These are phyloP conservation scores for Liopterus haemorrhoidalis DNA, from an alignment of 2,888 invertebrate genomes.

Conservation along the genomic window DNA sequence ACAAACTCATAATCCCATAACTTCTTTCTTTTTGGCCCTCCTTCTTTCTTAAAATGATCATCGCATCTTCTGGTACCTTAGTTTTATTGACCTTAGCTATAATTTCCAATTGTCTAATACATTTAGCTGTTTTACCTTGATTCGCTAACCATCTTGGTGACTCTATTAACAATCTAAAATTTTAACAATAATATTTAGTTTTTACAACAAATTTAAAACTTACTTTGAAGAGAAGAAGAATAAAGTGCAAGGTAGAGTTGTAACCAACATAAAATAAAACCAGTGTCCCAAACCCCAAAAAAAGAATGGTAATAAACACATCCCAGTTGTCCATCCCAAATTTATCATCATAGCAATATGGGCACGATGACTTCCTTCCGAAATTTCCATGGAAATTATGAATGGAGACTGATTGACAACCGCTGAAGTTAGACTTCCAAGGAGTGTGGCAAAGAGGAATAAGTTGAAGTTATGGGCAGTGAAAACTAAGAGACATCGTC, in stretches of 20 bases:
- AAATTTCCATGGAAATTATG: constrained; percentile 52
- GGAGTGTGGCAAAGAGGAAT: constrained; percentile 45
- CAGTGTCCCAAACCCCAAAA: constrained; percentile 50
- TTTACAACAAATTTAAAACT: too few species aligned
- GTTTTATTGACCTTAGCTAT: constrained; percentile 54
- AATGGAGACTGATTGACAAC: constrained; percentile 48
- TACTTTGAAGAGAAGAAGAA: constrained; percentile 48
- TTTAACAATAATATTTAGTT: too few species aligned
- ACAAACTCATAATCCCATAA: constrained; percentile 53
- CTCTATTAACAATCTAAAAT: constrained; percentile 54
- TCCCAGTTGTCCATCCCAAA: constrained; percentile 50
- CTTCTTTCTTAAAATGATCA: constrained; percentile 36
- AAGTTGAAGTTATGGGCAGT: constrained; percentile 43
- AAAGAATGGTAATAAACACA: constrained; percentile 48
- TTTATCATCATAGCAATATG: constrained; percentile 49
- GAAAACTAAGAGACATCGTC: constrained; percentile 44
- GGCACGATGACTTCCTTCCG: constrained; percentile 48
- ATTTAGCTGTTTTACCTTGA: constrained; percentile 48
- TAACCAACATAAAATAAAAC: constrained; percentile 47
- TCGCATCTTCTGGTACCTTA: constrained; percentile 43
- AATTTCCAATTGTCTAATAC: constrained; percentile 48
- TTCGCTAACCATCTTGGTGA: constrained; percentile 60
- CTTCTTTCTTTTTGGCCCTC: constrained; percentile 40
- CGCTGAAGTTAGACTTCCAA: constrained; percentile 47
- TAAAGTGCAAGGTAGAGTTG: constrained; percentile 46